Percentiles rank a stretch among this genome's conserved stretches.
Evolutionary conservation across 1,140 invertebrate species (phyloP).

Genomic region (Drosophila simulans): DNA sequence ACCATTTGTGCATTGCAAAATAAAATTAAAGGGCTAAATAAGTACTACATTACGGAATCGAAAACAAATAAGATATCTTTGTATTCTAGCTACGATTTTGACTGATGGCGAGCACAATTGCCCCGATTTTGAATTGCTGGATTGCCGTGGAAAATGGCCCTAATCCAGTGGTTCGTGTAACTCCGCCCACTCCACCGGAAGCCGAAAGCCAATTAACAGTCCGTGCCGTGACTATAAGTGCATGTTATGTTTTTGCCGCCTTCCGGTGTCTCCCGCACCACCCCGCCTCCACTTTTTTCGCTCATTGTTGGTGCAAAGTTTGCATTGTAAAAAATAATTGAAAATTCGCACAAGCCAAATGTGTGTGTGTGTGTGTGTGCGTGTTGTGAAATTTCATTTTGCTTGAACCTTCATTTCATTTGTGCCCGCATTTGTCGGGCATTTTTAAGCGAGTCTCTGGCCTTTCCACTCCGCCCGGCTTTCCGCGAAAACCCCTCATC

Average conservation of each 20-base stretch:
- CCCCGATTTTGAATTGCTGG: background rate
- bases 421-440: constrained; percentile 50
- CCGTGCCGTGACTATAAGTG: constrained; percentile 45
- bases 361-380: constrained; percentile 7
- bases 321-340: constrained; percentile 61
- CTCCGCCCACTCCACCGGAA: background rate
- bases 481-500: constrained; percentile 4
- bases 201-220: constrained; percentile 65
- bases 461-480: constrained; percentile 3
- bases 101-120: constrained; percentile 1
- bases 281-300: background rate
- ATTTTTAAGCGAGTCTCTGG: constrained; percentile 35
- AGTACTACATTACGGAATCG: background rate
- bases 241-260: constrained; percentile 34
- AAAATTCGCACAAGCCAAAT: constrained; percentile 59
- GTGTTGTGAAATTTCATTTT: constrained; percentile 64
- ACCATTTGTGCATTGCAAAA: too few species aligned
- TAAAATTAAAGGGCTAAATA: too few species aligned
- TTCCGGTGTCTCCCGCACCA: constrained; percentile 15
- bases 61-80: background rate
- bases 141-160: background rate
- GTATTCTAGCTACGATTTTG: background rate
- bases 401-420: constrained; percentile 62
- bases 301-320: constrained; percentile 18
- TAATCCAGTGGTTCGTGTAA: constrained; percentile 5